Evolutionary conservation across 2,888 invertebrate species (phyloP), one percentile per base, ranked within the genome.

Genomic region (Agriotes lineatus): DNA sequence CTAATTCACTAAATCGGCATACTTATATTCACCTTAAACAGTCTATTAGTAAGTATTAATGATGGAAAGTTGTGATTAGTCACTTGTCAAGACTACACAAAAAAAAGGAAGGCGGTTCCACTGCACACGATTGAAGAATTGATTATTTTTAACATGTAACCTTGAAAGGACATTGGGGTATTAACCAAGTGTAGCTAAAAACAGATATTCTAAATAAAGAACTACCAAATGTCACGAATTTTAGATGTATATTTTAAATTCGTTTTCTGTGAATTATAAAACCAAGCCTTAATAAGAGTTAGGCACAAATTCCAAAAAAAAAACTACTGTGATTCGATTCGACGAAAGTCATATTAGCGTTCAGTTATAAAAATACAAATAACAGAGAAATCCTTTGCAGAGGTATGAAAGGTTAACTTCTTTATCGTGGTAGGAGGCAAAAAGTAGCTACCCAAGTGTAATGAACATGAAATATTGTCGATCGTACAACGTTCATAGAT

Each of bases 341-440:
- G 14, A 52, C 45, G 33, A 33, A 59, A 59, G 19, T 30, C 7
- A 33, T 9, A 10, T 25, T 5, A 25, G 14, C 14, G 50, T 12
- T 18, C 12, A 16, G 10, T 33, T 16, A n/a, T 33, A 52, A 52
- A 56, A 56, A 30, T 56, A 42, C 48, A 39, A 54, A 44, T 37
- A 44, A 62, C 16, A 67, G 67, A 62, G 58, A 69, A 69, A 64
- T 59, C 48, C 45, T 69, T 62, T 60, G 60, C 35, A 62, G 35
- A 35, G 58, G 52, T 50, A 65, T 50, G 63, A 70, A 70, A 70
- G 70, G 70, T 70, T 58, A 70, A 67, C 70, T 70, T 70, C 70
- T 70, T 70, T 67, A 59, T 18, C 9, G 48, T 64, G 58, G 64
- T 64, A 64, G 67, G 59, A 67, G 64, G 64, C 58, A 67, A 60